phyloP scores from a whole-genome alignment of 1,140 invertebrate species.

The Hyles euphorbiae region DNA sequence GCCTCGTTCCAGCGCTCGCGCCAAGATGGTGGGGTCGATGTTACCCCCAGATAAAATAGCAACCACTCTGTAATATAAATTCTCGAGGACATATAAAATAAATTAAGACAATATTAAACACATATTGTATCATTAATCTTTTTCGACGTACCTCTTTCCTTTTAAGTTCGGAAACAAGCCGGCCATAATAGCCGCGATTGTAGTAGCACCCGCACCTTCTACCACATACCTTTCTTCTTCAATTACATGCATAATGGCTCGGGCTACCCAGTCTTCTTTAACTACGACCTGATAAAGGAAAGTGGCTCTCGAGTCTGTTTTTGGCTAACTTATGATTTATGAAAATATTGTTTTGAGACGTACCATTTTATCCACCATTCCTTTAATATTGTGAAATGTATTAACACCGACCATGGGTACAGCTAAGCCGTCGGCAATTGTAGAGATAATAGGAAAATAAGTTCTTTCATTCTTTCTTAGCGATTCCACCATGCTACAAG shows the following conservation, averaged over 20 bases:
- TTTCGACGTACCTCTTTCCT: slow-evolving; percentile 85
- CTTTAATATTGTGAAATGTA: slow-evolving; percentile 83
- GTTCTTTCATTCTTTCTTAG: slow-evolving; percentile 81
- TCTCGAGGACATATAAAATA: not conserved
- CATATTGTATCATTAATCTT: too few relatives aligned
- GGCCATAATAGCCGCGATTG: slow-evolving; percentile 89
- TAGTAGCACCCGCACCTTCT: slow-evolving; percentile 91
- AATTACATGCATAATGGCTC: slow-evolving; percentile 90
- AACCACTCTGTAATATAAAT: slow-evolving; percentile 81
- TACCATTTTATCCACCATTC: slow-evolving; percentile 87
- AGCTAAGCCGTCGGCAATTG: slow-evolving; percentile 90
- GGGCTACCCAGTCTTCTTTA: slow-evolving; percentile 90
- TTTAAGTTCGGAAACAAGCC: slow-evolving; percentile 89
- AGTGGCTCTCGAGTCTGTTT: not conserved
- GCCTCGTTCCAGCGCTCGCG: slow-evolving; percentile 91
- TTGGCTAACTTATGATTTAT: too few relatives aligned
- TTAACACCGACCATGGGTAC: slow-evolving; percentile 89
- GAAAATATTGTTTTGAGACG: slow-evolving; percentile 2
- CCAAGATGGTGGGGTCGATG: slow-evolving; percentile 94
- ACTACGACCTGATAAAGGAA: slow-evolving; percentile 77
- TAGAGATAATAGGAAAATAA: slow-evolving; percentile 77
- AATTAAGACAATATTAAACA: too few relatives aligned
- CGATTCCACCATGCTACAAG: slow-evolving; percentile 84
- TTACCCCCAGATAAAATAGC: slow-evolving; percentile 92
- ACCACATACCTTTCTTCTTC: slow-evolving; percentile 95